Evolutionary conservation across 2,888 invertebrate genomes (phyloP).

Genomic region (Cryptocephalus primarius): DNA sequence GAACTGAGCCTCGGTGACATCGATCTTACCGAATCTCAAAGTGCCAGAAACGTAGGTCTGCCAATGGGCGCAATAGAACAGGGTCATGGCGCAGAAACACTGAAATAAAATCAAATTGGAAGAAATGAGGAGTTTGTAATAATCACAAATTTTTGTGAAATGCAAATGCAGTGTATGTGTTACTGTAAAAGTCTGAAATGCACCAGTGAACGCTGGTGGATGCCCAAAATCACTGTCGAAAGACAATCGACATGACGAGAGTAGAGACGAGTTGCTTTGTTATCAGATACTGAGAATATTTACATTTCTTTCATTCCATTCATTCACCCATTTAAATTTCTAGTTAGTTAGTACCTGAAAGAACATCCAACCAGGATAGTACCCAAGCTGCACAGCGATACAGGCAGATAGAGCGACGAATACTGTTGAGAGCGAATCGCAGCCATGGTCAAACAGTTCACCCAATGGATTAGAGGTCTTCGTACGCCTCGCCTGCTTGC

Average conservation of each 20-base stretch:
- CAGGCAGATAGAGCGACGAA: slow-evolving; percentile 96
- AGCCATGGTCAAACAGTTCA: slow-evolving; percentile 98
- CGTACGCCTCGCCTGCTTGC: slow-evolving; percentile 96
- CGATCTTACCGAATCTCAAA: slow-evolving; percentile 79
- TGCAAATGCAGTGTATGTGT: no score
- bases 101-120: slow-evolving; percentile 38
- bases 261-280: no score
- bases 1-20: slow-evolving; percentile 98
- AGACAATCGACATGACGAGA: no score
- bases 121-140: no score
- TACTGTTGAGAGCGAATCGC: slow-evolving; percentile 96
- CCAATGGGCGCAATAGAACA: slow-evolving; percentile 99
- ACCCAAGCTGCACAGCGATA: slow-evolving; percentile 84
- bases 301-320: no score
- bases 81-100: slow-evolving; percentile 86
- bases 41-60: slow-evolving; percentile 98
- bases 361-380: slow-evolving; percentile 89
- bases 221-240: no score
- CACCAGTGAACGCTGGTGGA: no score
- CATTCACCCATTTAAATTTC: no score
- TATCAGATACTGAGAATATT: no score
- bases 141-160: no score
- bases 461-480: slow-evolving; percentile 86
- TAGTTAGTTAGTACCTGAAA: slow-evolving; percentile 62
- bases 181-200: no score